Conservation (phyloP, 2,888 invertebrate species). For the Brachypalpus laphriformis region DNA sequence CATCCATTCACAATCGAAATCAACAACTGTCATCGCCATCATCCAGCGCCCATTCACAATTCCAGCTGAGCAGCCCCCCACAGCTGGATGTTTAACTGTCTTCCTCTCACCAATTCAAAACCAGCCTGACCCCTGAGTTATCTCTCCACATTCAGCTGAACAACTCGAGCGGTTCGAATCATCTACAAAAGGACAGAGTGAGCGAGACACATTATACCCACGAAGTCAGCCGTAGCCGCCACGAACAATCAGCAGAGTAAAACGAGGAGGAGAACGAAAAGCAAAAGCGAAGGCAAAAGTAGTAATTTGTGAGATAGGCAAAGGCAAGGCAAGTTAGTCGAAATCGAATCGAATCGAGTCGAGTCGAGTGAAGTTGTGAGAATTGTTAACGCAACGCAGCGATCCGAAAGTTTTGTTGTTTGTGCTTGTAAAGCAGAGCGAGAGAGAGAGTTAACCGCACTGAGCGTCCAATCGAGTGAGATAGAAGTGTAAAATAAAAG, state of each 20-base stretch:
- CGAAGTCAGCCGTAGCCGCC: conserved; percentile 37
- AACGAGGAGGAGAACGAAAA: conserved; percentile 70
- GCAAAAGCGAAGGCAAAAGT: conserved; percentile 54
- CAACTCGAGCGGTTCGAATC: conserved; percentile 32
- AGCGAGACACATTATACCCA: conserved; percentile 16
- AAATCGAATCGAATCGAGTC: too few relatives aligned
- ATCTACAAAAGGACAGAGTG: too few relatives aligned
- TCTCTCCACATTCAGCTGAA: conserved; percentile 59
- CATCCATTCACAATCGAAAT: conserved; percentile 61
- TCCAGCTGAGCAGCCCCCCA: neutral
- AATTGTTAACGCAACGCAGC: conserved; percentile 74
- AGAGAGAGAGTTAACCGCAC: conserved; percentile 53
- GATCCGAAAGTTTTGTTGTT: conserved; percentile 74
- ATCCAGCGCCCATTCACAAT: conserved; percentile 48
- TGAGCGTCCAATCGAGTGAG: conserved; percentile 67
- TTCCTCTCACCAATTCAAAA: conserved; percentile 46
- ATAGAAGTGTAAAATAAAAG: conserved; percentile 54
- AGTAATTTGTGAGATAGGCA: conserved; percentile 74
- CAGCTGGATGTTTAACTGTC: conserved; percentile 57
- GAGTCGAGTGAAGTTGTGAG: conserved; percentile 75
- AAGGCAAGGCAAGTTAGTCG: too few relatives aligned
- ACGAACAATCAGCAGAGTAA: conserved; percentile 13
- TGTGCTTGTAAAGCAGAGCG: conserved; percentile 63
- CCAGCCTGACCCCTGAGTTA: conserved; percentile 17
- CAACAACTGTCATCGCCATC: conserved; percentile 49